These are phyloP conservation scores for Petaurus breviceps DNA, from an alignment of 2,113 vertebrate genomes.

Conservation along the genomic window DNA sequence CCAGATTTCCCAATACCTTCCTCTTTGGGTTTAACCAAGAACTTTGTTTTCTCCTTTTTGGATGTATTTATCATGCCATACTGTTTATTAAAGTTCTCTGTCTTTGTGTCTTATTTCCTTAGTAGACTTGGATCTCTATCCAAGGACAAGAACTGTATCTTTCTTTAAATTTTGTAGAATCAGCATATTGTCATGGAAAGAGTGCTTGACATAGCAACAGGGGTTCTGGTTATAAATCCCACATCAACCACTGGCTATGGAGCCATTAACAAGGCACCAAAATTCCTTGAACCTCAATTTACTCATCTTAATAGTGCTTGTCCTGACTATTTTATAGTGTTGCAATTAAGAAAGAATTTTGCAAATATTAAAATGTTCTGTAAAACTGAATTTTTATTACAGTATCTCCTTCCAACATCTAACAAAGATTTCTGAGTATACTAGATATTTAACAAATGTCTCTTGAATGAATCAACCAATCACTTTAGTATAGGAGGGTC, in stretches of 20 bases:
- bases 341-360: background rate
- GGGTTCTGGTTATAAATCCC: background rate
- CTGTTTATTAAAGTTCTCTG: background rate
- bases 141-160: background rate
- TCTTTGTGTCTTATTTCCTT: background rate
- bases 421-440: background rate
- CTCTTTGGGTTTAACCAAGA: background rate
- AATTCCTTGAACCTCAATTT: background rate
- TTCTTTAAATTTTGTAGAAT: background rate
- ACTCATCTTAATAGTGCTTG: background rate
- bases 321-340: background rate
- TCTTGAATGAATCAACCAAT: background rate
- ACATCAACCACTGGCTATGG: background rate
- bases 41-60: background rate
- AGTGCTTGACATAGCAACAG: background rate
- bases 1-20: background rate
- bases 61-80: background rate
- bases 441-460: background rate
- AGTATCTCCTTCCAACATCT: background rate
- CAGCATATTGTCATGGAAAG: background rate
- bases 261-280: background rate
- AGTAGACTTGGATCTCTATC: background rate
- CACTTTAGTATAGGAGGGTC: constrained; percentile 12
- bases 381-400: background rate
- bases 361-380: background rate